A percentile compares a stretch with the other conserved stretches of the same genome.
These are phyloP conservation scores for Setipinna tenuifilis DNA, from an alignment of 2,797 vertebrate genomes.

Conservation along the genomic window DNA sequence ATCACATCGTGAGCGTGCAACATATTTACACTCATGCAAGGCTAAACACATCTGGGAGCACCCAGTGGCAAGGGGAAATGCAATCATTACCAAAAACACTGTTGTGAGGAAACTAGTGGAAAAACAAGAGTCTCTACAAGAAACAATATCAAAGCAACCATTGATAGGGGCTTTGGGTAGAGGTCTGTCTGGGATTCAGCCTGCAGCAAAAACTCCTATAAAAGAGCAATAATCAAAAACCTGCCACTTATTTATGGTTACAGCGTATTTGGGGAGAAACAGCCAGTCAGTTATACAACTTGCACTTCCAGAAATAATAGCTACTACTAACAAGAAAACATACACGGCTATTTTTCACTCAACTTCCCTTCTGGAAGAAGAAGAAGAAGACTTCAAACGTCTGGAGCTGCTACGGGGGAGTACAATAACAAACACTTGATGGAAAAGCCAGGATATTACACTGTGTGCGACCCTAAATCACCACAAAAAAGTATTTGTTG, in stretches of 20 bases:
- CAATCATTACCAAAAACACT: neutral
- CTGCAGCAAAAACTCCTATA: neutral
- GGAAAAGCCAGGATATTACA: conserved; percentile 15
- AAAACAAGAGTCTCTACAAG: neutral
- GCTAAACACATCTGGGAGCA: neutral
- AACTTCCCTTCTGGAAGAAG: conserved; percentile 11
- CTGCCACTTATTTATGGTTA: neutral
- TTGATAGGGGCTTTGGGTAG: neutral
- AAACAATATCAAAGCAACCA: neutral
- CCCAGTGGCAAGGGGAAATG: neutral
- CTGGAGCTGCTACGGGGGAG: neutral
- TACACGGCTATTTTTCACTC: conserved; percentile 14
- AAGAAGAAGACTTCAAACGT: conserved; percentile 14
- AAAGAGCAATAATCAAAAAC: neutral
- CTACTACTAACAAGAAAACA: neutral
- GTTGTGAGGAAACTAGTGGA: neutral
- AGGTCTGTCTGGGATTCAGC: neutral
- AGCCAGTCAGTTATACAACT: neutral
- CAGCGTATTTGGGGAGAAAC: neutral
- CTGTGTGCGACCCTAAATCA: neutral
- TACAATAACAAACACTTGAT: conserved; percentile 4
- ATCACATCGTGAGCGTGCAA: neutral
- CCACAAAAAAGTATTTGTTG: neutral
- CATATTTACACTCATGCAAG: neutral
- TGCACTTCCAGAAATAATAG: neutral